A percentile compares a stretch with the other conserved stretches of the same genome.
Conservation (phyloP, 2,113 vertebrate species). For the Nannospalax galili region DNA sequence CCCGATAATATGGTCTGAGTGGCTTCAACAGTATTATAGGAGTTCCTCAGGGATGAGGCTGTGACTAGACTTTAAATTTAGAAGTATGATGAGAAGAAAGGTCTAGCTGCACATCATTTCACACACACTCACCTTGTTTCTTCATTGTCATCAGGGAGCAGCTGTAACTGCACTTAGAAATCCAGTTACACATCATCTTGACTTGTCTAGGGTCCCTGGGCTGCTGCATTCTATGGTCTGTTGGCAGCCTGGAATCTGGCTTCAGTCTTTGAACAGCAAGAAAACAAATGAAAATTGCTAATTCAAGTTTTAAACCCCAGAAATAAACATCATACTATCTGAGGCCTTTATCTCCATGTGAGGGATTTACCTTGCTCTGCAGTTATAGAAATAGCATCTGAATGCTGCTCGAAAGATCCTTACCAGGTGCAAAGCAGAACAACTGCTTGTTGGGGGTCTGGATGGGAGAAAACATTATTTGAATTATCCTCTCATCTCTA, state of each 20-base stretch:
- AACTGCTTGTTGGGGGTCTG: slow-evolving; percentile 39
- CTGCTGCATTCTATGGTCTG: not conserved
- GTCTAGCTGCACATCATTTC: not conserved
- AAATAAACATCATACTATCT: slow-evolving; percentile 34
- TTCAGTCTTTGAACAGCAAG: not conserved
- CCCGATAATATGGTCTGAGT: not conserved
- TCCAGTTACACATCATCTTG: not conserved
- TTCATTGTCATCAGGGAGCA: not conserved
- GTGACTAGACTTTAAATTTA: not conserved
- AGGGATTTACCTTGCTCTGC: slow-evolving; percentile 43
- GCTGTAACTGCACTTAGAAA: slow-evolving; percentile 7
- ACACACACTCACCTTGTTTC: not conserved
- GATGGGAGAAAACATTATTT: slow-evolving; percentile 28
- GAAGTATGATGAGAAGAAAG: not conserved
- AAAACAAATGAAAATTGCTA: slow-evolving; percentile 57
- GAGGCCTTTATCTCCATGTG: not conserved
- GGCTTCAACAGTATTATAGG: not conserved
- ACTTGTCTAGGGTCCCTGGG: not conserved
- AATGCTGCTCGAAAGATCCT: slow-evolving; percentile 45
- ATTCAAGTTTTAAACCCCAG: slow-evolving; percentile 49
- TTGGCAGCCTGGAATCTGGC: not conserved
- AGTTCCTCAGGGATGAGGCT: not conserved
- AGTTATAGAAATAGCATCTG: slow-evolving; percentile 56
- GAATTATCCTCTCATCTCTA: slow-evolving; percentile 47
- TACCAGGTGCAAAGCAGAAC: slow-evolving; percentile 55